Base-by-base conservation (phyloP, 2,888 invertebrate genomes). In the Nephrocerus scutellatus region DNA sequence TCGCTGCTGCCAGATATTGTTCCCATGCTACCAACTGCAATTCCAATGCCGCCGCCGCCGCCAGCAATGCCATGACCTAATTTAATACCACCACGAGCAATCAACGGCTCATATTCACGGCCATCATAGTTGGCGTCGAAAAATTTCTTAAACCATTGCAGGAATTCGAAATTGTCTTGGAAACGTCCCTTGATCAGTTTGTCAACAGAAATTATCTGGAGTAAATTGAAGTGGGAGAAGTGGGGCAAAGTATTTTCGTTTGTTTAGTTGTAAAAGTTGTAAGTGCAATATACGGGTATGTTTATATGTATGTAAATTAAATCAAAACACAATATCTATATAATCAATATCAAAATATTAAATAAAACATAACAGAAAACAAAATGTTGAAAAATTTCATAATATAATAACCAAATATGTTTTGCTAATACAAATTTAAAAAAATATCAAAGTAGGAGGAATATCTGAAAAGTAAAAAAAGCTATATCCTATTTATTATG, bases 101-200 rank as follows among this genome's bases (percentile, higher is more conserved):
- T 86, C 50, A 85, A 72, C 37, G 93, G 89, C 67, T 96, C 90
- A 72, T 98, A 99, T 55, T 92, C 92, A 60, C 87, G 82, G 52
- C 95, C 96, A 70, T 95, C 93, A 73, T 96, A 98, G 76, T 99
- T 99, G 55, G 97, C 96, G 75, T 99, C 98, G 72, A 97, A 99
- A 76, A 99, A 97, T 72, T 96, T 96, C 80, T 98, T 98, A 78
- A 99, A 98, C 98, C 98, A 98, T 77, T 99, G 98, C 60, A 98
- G 84, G 76, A 98, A 98, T 75, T 98, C 98, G 80, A 98, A 98
- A 77, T 98, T 98, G 76, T 98, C 98, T 81, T 98, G 98, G 75
- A 98, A 98, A 65, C 95, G 84, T 64, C 93, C 97, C 74, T 97
- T 97, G 70, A 97, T 92, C 74, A 99, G 81, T 75, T 87, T 91